Conservation (phyloP, 2,797 vertebrate species). For the Anomalospiza imberbis region DNA sequence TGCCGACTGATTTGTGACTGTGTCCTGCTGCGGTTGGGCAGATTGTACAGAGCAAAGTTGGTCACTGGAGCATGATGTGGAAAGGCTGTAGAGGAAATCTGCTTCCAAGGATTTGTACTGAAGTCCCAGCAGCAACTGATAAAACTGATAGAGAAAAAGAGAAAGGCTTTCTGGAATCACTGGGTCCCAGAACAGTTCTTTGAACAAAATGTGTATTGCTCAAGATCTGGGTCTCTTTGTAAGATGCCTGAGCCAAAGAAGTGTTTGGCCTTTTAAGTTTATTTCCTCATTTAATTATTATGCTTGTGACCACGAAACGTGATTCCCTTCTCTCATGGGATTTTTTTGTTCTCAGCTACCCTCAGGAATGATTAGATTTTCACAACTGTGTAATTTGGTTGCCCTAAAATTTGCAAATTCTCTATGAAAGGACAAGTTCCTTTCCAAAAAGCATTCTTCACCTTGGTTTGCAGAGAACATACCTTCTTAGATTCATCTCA, state of each 20-base stretch:
- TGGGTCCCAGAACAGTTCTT: background rate
- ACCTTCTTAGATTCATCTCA: background rate
- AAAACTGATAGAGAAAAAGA: background rate
- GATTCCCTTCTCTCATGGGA: background rate
- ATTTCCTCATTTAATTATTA: background rate
- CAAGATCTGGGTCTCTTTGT: background rate
- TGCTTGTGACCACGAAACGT: background rate
- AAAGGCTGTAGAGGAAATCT: background rate
- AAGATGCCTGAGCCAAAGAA: background rate
- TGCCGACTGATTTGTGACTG: background rate
- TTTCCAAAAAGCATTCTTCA: background rate
- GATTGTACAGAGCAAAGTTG: background rate
- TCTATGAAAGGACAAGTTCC: background rate
- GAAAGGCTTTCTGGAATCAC: background rate
- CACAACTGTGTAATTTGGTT: background rate
- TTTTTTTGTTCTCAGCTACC: background rate
- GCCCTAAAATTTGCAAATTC: background rate
- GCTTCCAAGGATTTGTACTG: background rate
- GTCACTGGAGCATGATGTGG: background rate
- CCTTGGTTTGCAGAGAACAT: background rate
- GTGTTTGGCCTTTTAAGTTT: background rate
- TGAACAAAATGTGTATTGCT: background rate
- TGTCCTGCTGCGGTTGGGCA: background rate
- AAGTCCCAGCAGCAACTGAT: background rate
- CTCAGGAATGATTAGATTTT: background rate